These are phyloP conservation scores for Rosalia funebris DNA, from an alignment of 2,888 invertebrate genomes.

Conservation along the genomic window DNA sequence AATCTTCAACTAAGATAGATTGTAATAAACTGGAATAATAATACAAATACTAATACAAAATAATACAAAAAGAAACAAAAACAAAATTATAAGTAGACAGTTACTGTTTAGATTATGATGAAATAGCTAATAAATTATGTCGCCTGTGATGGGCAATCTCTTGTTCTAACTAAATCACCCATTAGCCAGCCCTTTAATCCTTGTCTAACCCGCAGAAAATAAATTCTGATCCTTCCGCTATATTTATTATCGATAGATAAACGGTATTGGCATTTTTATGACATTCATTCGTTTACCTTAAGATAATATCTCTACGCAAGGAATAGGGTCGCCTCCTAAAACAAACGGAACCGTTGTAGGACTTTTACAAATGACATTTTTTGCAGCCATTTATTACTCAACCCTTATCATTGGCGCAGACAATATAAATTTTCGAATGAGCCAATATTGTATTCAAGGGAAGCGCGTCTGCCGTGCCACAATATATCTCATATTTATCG, in stretches of 20 bases:
- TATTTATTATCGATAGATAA: constrained; percentile 42
- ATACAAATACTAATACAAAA: not conserved
- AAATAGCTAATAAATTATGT: not conserved
- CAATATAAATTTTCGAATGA: constrained; percentile 63
- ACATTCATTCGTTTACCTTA: constrained; percentile 44
- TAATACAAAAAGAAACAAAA: not conserved
- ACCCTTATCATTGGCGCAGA: constrained; percentile 62
- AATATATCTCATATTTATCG: constrained; percentile 62
- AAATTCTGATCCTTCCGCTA: constrained; percentile 26
- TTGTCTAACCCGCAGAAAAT: constrained; percentile 13
- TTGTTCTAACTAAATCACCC: constrained; percentile 14
- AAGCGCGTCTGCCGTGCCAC: constrained; percentile 50
- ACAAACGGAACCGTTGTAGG: constrained; percentile 46
- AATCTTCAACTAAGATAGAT: too few relatives aligned
- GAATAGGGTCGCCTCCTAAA: constrained; percentile 39
- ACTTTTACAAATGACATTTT: constrained; percentile 61
- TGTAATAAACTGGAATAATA: too few relatives aligned
- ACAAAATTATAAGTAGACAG: not conserved
- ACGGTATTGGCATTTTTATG: constrained; percentile 43
- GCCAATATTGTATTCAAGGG: constrained; percentile 59
- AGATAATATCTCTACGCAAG: constrained; percentile 42
- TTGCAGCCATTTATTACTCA: constrained; percentile 58
- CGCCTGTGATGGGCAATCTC: not conserved
- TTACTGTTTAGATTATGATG: not conserved
- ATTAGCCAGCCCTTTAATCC: constrained; percentile 9